Evolutionary conservation across 2,797 vertebrate genomes (phyloP).

Genomic region (Coluber constrictor): DNA sequence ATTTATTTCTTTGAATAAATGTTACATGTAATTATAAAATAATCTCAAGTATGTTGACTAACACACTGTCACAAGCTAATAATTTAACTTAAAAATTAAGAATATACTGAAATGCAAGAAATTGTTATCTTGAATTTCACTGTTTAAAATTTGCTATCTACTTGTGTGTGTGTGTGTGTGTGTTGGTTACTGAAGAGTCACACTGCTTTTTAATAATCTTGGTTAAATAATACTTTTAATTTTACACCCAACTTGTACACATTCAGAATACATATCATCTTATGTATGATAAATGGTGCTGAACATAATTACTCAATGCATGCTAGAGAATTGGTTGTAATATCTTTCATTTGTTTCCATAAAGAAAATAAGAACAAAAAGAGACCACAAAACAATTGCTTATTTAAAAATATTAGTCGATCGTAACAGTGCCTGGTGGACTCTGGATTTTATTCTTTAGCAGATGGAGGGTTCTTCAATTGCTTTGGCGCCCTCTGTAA

Average conservation of each 20-base stretch:
- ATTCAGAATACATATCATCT: slow-evolving; percentile 44
- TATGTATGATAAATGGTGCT: slow-evolving; percentile 41
- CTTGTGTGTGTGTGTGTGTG: no score
- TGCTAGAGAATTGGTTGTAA: slow-evolving; percentile 31
- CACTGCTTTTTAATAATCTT: slow-evolving; percentile 14
- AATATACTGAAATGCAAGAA: neutral
- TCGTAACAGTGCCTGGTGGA: slow-evolving; percentile 39
- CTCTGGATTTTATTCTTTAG: slow-evolving; percentile 67
- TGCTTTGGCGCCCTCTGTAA: slow-evolving; percentile 89
- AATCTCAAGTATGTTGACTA: neutral
- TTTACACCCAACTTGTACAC: slow-evolving; percentile 66
- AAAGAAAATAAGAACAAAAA: slow-evolving; percentile 54
- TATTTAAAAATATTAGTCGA: slow-evolving; percentile 16
- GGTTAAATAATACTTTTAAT: slow-evolving; percentile 57
- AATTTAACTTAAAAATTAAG: neutral
- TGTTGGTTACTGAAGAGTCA: neutral
- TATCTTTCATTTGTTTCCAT: slow-evolving; percentile 43
- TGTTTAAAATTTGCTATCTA: neutral
- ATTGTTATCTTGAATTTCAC: neutral
- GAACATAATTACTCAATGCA: slow-evolving; percentile 54
- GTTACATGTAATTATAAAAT: neutral
- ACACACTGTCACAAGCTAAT: neutral
- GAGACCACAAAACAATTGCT: slow-evolving; percentile 23
- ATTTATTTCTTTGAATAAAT: neutral
- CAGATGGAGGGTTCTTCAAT: slow-evolving; percentile 92